Base-by-base conservation (phyloP, 2,888 invertebrate genomes). In the Marasmarcha lunaedactyla region DNA sequence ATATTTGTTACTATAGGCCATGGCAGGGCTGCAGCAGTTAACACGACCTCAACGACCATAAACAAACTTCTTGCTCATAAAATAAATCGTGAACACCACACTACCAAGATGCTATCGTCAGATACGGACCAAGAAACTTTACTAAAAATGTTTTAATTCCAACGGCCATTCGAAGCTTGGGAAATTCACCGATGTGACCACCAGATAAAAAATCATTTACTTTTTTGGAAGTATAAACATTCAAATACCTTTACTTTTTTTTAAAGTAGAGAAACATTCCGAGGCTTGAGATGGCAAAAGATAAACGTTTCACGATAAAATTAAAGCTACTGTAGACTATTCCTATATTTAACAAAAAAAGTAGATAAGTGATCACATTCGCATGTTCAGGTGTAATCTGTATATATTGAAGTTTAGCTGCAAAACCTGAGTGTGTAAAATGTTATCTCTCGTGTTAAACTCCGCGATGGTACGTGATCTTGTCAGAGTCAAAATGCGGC, bases 71-170 rank as follows among this genome's bases (percentile, higher is more conserved):
- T 33, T 10, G 5, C 11, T 33, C 38, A 33, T 38, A 33, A 38
- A 38, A 38, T 38, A 30, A 30, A 30, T 30, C 39, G 36, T 36
- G 34, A 12, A 11, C 30, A 11, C 39, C 34, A 15, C 15, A 27
- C n/a, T 11, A 14, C 11, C 26, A 15, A 26, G 9, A 26, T 35
- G 35, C 10, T 34, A 15, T 14, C 35, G 35, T 39, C 35, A 25
- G n/a, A 36, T 25, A 25, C 36, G 35, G 14, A 12, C 34, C 13
- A 9, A 9, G 34, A 6, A 7, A 40, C 46, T 47, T 43, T 37
- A 44, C 45, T 55, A 70, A 69, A 71, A 76, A 81, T 77, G 79
- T 79, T 81, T 79, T 76, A 79, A 81, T 79, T 71, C 73, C 58
- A 51, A 49, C 53, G 51, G 40, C 15, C 20, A 3, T 20, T 20